Evolutionary conservation across 1,140 invertebrate species (phyloP).

Genomic region (Nylanderia fulva): DNA sequence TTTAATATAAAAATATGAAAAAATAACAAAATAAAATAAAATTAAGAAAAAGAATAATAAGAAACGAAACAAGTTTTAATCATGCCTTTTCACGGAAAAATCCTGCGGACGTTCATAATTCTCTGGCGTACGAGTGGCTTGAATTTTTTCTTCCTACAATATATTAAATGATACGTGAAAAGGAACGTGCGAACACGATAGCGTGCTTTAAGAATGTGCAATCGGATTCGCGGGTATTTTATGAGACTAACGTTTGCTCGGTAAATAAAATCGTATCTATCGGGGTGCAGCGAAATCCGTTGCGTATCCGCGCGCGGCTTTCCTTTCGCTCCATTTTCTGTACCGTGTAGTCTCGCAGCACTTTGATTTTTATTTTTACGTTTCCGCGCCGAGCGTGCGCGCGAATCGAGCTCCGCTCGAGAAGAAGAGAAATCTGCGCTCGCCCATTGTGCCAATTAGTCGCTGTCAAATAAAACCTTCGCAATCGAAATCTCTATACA

Average conservation of each 20-base stretch:
- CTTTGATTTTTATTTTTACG: conserved; percentile 35
- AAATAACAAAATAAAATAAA: too few species aligned
- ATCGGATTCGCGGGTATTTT: conserved; percentile 12
- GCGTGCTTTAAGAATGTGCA: neutral
- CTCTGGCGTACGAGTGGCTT: neutral
- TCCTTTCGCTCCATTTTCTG: conserved; percentile 5
- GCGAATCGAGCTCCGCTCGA: conserved; percentile 35
- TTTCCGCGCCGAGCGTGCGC: neutral
- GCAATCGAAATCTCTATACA: neutral
- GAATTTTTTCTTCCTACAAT: neutral
- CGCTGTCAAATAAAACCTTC: conserved; percentile 8
- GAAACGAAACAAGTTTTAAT: too few species aligned
- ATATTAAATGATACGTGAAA: neutral
- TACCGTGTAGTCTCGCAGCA: neutral
- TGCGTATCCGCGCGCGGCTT: neutral
- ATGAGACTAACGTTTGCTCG: conserved; percentile 15
- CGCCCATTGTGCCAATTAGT: conserved; percentile 37
- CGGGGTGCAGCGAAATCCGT: conserved; percentile 1
- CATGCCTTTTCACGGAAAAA: too few species aligned
- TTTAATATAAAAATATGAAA: too few species aligned
- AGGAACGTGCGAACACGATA: too few species aligned
- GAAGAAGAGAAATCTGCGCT: conserved; percentile 4
- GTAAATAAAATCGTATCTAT: conserved; percentile 28
- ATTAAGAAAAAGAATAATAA: too few species aligned
- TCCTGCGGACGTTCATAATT: too few species aligned